phyloP scores from a whole-genome alignment of 2,888 invertebrate species.

The Ophion ellenae region DNA sequence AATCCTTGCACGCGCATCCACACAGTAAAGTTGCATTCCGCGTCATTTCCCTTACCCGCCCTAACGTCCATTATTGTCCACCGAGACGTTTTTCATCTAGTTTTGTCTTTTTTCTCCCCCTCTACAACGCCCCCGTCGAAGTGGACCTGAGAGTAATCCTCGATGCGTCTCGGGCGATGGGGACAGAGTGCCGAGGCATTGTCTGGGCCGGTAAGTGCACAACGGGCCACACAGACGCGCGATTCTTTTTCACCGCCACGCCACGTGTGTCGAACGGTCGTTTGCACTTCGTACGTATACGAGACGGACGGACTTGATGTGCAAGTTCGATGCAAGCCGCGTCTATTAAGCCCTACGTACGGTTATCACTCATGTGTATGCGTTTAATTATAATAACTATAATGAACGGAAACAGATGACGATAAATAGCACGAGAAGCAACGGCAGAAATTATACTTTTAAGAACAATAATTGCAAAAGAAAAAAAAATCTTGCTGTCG shows the following conservation, averaged over 20 bases:
- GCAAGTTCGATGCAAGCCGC: slow-evolving; percentile 44
- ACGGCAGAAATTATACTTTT: too few relatives aligned
- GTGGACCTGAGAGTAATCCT: slow-evolving; percentile 34
- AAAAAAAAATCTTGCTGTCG: too few relatives aligned
- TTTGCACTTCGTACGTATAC: slow-evolving; percentile 26
- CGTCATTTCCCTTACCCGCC: background rate
- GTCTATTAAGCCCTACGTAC: slow-evolving; percentile 57
- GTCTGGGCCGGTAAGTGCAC: slow-evolving; percentile 64
- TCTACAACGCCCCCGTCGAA: slow-evolving; percentile 19
- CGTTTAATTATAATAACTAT: background rate
- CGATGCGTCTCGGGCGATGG: slow-evolving; percentile 30
- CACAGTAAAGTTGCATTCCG: background rate
- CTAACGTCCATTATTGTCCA: slow-evolving; percentile 2
- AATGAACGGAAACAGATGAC: background rate
- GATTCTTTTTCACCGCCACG: slow-evolving; percentile 20
- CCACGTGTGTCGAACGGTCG: slow-evolving; percentile 27
- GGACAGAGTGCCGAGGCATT: slow-evolving; percentile 53
- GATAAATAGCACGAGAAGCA: background rate
- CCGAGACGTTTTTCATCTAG: background rate
- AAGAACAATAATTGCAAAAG: too few relatives aligned
- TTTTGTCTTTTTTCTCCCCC: slow-evolving; percentile 5
- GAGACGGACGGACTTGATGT: slow-evolving; percentile 11
- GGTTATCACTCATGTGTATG: slow-evolving; percentile 17
- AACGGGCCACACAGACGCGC: slow-evolving; percentile 53
- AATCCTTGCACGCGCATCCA: background rate